Evolutionary conservation across 2,888 invertebrate genomes (phyloP), one percentile per base, ranked within the genome.

Genomic region (Malthinus flaveolus): DNA sequence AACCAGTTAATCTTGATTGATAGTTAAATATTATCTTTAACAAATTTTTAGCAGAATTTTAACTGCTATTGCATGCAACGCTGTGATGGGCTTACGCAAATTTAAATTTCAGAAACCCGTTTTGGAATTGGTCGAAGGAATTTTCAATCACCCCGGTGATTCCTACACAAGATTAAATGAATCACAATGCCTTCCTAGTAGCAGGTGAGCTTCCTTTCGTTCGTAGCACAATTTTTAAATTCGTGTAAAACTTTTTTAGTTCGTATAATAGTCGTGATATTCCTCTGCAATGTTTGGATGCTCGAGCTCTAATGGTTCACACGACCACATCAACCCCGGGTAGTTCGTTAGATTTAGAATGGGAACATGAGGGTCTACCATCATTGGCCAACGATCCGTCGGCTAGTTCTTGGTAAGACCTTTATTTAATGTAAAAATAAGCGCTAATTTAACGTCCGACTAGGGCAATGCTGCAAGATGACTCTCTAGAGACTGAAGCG

Each of bases 271-370:
- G 80, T 49, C 68, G 77, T 68, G 85, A 85, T 62, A 83, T 84
- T 56, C 83, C 84, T 48, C 72, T 86, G 36, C 86, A 86, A 75
- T 83, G 82, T 69, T 76, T 86, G 49, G 85, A 86, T 73, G 85
- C 83, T 36, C 75, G 79, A 68, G 82, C 79, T 62, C 76, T 83
- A 7, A 61, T 79, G 59, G 71, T 73, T 49, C 69, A 74, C 54
- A 79, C 78, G 9, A 71, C 73, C 15, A 73, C 81, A 37, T 83
- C 83, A 35, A 87, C 87, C 31, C 83, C 87, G 32, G 84, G 83
- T n/a, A 87, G 86, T 68, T 87, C 87, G 3, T 74, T 88, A 55
- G 88, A 88, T 70, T 78, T 88, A 54, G 88, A 88, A 75, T 88
- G 88, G 88, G 88, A 88, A 75, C 86, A 87, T 69, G 88, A 88